Base-by-base conservation (phyloP, 2,113 vertebrate genomes). In the Vulpes ferrilata region DNA sequence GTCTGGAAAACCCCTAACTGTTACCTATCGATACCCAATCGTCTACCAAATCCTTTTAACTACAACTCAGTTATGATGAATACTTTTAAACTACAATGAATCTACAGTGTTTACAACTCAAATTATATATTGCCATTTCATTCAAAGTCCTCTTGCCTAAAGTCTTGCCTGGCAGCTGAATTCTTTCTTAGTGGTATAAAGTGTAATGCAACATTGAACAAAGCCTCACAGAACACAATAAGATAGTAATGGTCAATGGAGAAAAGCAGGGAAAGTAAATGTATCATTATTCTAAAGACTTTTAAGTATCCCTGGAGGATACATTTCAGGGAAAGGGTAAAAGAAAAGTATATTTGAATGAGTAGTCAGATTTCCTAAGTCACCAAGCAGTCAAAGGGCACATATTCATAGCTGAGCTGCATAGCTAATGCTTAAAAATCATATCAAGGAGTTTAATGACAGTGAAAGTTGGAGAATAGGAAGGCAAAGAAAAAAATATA, bases 21-120 rank as follows among this genome's bases (percentile, higher is more conserved):
- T 98, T 98, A 98, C 95, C 96, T 98, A 96, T 97, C 74, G 64
- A 93, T 96, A 98, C 81, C 12, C 11, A 98, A 89, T 3, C 27
- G 59, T 86, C 97, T 95, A 96, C 92, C 92, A 97, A 98, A 98
- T 97, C 97, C 93, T 97, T 98, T 97, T 93, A 98, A 98, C 88
- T 98, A 78, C 97, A 97, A 97, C 83, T 98, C 96, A 93, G 95
- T 98, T 98, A 95, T 92, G 97, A 97, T 97, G 84, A 98, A 96
- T 90, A 82, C 85, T 83, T 88, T 76, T 80, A 98, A 97, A 95
- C 89, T 93, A 96, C 96, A 97, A 97, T 97, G 97, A 97, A 97
- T 81, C 93, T 78, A 32, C 48, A 78, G 48, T 98, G 93, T 97
- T 98, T 98, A 97, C 86, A 97, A 97, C 53, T 97, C 93, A 95